Base-by-base conservation (phyloP, 2,113 vertebrate species). In the Equus quagga region DNA sequence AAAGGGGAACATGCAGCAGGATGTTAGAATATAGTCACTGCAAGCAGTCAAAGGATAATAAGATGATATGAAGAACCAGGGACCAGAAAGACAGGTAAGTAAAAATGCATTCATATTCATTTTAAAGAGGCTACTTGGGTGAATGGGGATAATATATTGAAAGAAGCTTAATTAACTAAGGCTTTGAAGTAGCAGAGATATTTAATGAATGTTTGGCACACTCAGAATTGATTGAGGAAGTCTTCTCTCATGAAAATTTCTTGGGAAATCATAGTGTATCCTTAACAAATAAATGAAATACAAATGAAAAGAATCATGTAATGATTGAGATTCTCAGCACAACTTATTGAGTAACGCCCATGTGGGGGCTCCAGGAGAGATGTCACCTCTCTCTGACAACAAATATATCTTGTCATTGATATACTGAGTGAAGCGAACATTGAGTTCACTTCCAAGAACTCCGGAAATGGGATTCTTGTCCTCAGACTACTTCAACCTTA, bases 241-340 rank as follows among this genome's bases (percentile, higher is more conserved):
- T 64, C 58, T 96, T 65, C 79, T 76, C 6, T 82, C 56, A 58
- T 90, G 79, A 92, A 96, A 91, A 95, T 86, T 94, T 94, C 84
- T 94, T 73, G 94, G 94, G 89, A 94, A 97, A 96, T 96, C 75
- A 92, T 24, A 94, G 44, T 72, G 9, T 81, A 69, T 92, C 80
- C n/a, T 96, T 96, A 96, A 92, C 46, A 85, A 81, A 89, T 75
- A 96, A 96, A 90, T 89, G 67, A 86, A 89, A 95, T 85, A 69
- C 36, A 78, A 89, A 31, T 5, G 80, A 92, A 89, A 94, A 83
- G 31, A 92, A 86, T 90, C 62, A 76, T 33, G 44, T 72, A 73
- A 69, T 79, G 21, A 93, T 51, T 73, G 69, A 78, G 70, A 65
- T 83, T 96, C 72, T 82, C 41, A 60, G 56, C 33, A 26, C 10